Conservation (phyloP, 1,140 invertebrate species). For the Spodoptera frugiperda region DNA sequence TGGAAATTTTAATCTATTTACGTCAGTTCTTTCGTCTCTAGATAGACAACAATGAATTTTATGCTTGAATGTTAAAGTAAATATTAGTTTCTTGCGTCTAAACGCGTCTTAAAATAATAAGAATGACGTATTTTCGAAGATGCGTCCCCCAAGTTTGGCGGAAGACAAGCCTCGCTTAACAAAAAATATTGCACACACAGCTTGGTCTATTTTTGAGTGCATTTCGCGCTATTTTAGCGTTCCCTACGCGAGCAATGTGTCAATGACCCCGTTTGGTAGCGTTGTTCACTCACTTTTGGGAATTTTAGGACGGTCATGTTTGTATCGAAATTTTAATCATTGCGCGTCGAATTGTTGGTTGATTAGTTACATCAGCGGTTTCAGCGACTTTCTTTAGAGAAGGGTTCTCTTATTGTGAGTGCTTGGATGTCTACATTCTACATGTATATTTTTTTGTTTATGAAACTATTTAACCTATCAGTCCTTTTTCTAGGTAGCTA, state of each 20-base stretch:
- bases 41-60: too few species aligned
- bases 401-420: not conserved
- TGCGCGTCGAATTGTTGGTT: slow-evolving; percentile 16
- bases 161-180: slow-evolving; percentile 65
- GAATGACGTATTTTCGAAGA: slow-evolving; percentile 27
- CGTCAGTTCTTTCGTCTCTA: too few species aligned
- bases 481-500: not conserved
- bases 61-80: too few species aligned
- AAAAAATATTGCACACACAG: slow-evolving; percentile 86
- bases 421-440: not conserved
- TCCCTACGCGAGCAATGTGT: slow-evolving; percentile 81
- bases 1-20: too few species aligned
- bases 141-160: slow-evolving; percentile 53
- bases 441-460: not conserved
- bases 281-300: slow-evolving; percentile 83
- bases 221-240: slow-evolving; percentile 86
- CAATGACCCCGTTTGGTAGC: slow-evolving; percentile 82
- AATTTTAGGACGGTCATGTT: slow-evolving; percentile 77
- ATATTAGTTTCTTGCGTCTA: not conserved
- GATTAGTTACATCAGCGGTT: not conserved
- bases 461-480: not conserved
- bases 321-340: slow-evolving; percentile 39
- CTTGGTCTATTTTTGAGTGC: slow-evolving; percentile 84
- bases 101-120: slow-evolving; percentile 16
- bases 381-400: not conserved